Base-by-base conservation (phyloP, 2,888 invertebrate genomes). In the Lepidochrysops patricia region DNA sequence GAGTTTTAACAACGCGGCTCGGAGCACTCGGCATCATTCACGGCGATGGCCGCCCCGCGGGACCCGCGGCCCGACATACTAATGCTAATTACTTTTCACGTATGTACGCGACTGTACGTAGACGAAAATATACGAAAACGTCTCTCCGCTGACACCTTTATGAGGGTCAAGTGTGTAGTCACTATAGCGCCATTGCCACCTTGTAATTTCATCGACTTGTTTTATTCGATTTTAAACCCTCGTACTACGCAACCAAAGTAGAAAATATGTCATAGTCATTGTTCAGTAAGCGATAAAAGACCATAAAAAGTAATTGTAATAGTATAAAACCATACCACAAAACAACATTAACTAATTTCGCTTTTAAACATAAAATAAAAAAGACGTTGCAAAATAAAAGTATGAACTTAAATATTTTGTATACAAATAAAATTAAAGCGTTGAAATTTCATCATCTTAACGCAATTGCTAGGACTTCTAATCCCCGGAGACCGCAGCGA, bases 1-100 rank as follows among this genome's bases (percentile, higher is more conserved):
- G 80, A 88, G 85, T 84, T 86, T 85, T 87, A 88, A 88, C 86
- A 89, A 89, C 86, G 81, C 79, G 72, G 72, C 75, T 70, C 71
- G 70, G 74, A 79, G 76, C 81, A 79, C 84, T 85, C 80, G 75
- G 80, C 82, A 76, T 82, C 86, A 80, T 85, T 85, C 84, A 84
- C 77, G 77, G 78, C 79, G 80, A 77, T 74, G 75, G 64, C 66
- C 67, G 71, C 74, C 76, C 74, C 70, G 73, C 70, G 75, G 74
- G 70, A 77, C 72, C 61, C 59, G 73, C 73, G 71, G 70, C 75
- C 72, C 73, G 70, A 70, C 70, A 69, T 74, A 72, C 72, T 74
- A 75, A 74, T 75, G 71, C 73, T 72, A 72, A 67, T 70, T 64
- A 72, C 64, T 71, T 70, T 72, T 70, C 67, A 64, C 68, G n/a